phyloP scores from a whole-genome alignment of 2,888 invertebrate species.

The Tipula lateralis region DNA sequence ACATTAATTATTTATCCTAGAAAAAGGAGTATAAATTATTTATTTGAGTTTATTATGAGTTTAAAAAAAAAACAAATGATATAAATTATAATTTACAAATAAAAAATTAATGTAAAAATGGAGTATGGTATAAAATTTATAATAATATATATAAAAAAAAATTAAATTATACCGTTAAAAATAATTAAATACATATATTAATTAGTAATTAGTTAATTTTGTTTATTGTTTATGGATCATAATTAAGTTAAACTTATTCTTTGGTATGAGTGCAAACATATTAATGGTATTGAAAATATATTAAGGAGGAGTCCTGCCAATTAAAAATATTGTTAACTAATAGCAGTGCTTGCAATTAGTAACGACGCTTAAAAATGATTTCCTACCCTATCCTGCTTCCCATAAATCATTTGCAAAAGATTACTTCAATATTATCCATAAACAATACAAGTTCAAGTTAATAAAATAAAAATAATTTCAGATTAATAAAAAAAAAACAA shows the following conservation, averaged over 20 bases:
- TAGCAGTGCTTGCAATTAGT: not conserved
- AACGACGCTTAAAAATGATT: not conserved
- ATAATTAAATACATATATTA: not conserved
- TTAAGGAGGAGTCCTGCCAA: not conserved
- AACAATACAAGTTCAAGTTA: not conserved
- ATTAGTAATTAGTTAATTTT: not conserved
- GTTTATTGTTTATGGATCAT: not conserved
- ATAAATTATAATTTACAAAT: not conserved
- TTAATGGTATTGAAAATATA: not conserved
- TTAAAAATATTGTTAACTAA: not conserved
- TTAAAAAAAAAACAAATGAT: not conserved
- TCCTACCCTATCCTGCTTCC: not conserved
- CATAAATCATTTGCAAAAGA: not conserved
- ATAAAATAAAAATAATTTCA: not conserved
- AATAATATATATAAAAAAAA: not conserved
- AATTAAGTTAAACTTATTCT: not conserved
- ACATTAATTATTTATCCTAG: constrained; percentile 1
- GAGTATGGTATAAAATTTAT: not conserved
- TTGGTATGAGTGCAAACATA: not conserved
- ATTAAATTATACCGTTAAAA: not conserved
- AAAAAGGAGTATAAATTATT: not conserved
- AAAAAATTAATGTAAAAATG: not conserved
- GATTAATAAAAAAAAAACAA: not conserved
- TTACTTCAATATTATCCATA: not conserved
- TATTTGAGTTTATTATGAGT: not conserved